Evolutionary conservation across 2,888 invertebrate genomes (phyloP), one percentile per base, ranked within the genome.

Genomic region (Alviniconcha strummeri): DNA sequence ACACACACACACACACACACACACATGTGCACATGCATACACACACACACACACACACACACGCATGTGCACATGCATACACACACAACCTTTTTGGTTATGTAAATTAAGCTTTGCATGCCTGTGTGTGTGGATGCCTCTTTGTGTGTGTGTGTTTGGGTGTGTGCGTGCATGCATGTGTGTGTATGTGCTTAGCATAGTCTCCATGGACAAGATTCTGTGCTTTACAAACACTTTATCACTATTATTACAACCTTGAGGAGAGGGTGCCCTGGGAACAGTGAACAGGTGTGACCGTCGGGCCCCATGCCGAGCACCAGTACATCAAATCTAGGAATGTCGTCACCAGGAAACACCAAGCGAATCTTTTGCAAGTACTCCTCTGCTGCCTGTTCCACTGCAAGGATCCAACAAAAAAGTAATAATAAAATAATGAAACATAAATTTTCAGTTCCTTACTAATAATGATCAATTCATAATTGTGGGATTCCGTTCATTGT

Each of bases 201-300:
- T 36, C 36, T 36, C 36, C 3, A 36, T 36, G 36, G 36, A 36
- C 36, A 36, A 36, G 36, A 36, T 36, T 36, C 3, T 36, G 36
- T 36, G 36, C 36, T 36, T 36, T 36, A 36, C 36, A 36, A 36
- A 36, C 3, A 36, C 72, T 13, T 7, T 5, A 19, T 5, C 72
- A 72, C 4, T n/a, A 72, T 13, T 36, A 36, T 36, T 36, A 36
- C 36, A 36, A 94, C 94, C 89, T 93, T 86, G 9, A 95, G 89
- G 5, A 94, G 89, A 9, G 90, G 88, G 87, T 95, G 95, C n/a
- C 95, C 96, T 0, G 99, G 99, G 94, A 99, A 99, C 19, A 99
- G 94, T 0, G 99, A 99, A 92, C 98, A 98, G 0, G 99, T 99
- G 94, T 99, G 99, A 0, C 99, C 99, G 93, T 99, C 99, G 0